Base-by-base conservation (phyloP, 2,888 invertebrate species). In the Piscicola geometra region DNA sequence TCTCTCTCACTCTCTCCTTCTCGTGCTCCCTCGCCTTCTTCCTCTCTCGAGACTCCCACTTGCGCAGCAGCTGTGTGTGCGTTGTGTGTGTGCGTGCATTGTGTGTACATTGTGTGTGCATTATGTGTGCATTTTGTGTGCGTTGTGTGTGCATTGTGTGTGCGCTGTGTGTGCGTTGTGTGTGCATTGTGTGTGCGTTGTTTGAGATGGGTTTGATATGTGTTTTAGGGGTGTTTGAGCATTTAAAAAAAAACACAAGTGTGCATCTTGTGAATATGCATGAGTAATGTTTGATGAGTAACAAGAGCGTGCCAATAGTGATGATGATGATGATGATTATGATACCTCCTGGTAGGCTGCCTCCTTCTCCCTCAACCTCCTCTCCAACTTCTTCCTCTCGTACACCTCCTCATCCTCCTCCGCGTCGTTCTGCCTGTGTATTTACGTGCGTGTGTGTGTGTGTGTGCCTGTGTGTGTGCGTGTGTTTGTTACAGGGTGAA, bases 311-410 rank as follows among this genome's bases (percentile, higher is more conserved):
- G n/a, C 5, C 41, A 41, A 41, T 41, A 41, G 41, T 41, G 41
- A 41, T 41, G 15, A 41, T 41, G 15, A 33, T 28, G 30, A 67
- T 15, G 30, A 35, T 35, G 5, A 30, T n/a, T 28, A 67, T 64
- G 21, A 68, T 52, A 86, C 93, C 88, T 88, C 93, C 87, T 97
- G 95, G 86, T 97, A 97, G n/a, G 93, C 93, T 47, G 92, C 92
- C 86, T 97, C 97, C 86, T 96, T 96, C 84, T 97, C 96, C 18
- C 94, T 87, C 0, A 95, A 92, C 86, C 93, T 91, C 85, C 95
- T 90, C 84, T 97, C 96, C 5, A 90, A 87, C 81, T 94, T 91
- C 84, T 94, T 92, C 82, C 92, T 90, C 83, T 97, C 96, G 76
- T 94, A 90, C 30, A 90, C 89, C 85, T 97, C 96, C 82, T 97